Evolutionary conservation across 2,888 invertebrate species (phyloP).

Genomic region (Anoncus sp.): DNA sequence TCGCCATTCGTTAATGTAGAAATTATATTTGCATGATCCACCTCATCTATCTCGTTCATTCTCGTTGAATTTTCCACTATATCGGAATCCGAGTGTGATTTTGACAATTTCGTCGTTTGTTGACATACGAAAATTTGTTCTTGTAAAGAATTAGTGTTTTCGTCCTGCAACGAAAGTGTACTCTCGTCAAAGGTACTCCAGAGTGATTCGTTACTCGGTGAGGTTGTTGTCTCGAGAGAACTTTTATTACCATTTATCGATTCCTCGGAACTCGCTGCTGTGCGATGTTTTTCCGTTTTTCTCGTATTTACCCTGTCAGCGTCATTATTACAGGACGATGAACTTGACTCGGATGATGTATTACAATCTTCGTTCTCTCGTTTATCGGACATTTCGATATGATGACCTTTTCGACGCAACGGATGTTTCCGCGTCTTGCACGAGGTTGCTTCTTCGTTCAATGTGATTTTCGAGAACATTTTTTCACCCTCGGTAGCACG

Average conservation of each 20-base stretch:
- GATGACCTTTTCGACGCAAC: slow-evolving; percentile 51
- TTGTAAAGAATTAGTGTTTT: slow-evolving; percentile 65
- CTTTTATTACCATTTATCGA: slow-evolving; percentile 72
- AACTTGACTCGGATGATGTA: slow-evolving; percentile 75
- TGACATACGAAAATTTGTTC: background rate
- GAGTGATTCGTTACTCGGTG: slow-evolving; percentile 77
- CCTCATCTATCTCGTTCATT: slow-evolving; percentile 57
- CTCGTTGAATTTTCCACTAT: slow-evolving; percentile 53
- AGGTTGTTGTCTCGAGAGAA: slow-evolving; percentile 77
- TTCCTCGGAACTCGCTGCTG: slow-evolving; percentile 70
- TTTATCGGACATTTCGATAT: background rate
- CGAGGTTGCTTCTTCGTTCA: background rate
- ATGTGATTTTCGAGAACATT: background rate
- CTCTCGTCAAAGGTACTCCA: slow-evolving; percentile 80
- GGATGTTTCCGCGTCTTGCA: slow-evolving; percentile 10
- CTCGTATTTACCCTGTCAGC: background rate
- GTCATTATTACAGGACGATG: slow-evolving; percentile 54
- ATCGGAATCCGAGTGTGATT: slow-evolving; percentile 78
- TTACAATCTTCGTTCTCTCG: slow-evolving; percentile 65
- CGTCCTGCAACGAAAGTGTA: slow-evolving; percentile 77
- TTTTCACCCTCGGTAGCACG: slow-evolving; percentile 74
- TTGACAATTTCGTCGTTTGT: slow-evolving; percentile 62
- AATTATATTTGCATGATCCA: slow-evolving; percentile 58
- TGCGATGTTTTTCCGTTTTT: slow-evolving; percentile 2
- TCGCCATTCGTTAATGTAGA: slow-evolving; percentile 31